These are phyloP conservation scores for Caenorhabditis zanzibari DNA, from an alignment of 2,888 invertebrate genomes.

Conservation along the genomic window DNA sequence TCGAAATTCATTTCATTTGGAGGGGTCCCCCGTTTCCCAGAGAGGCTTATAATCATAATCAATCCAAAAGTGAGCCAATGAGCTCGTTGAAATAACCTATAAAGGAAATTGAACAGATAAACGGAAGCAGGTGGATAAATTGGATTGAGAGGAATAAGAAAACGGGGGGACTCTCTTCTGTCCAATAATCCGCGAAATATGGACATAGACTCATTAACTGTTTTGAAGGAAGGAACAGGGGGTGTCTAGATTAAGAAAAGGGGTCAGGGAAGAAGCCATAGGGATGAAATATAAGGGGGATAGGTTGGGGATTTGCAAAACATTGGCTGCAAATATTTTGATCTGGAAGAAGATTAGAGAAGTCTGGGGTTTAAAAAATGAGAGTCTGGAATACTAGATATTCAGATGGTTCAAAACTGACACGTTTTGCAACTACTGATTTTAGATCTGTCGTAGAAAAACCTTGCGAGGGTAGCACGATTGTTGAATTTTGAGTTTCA, in stretches of 20 bases:
- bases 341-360: background rate
- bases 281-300: background rate
- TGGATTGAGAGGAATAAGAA: background rate
- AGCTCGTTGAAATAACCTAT: conserved; percentile 32
- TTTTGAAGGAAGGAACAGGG: conserved; percentile 12
- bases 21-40: background rate
- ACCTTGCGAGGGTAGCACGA: too few species aligned
- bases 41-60: conserved; percentile 24
- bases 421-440: too few species aligned
- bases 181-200: conserved; percentile 10
- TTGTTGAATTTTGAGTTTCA: too few species aligned
- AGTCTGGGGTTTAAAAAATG: too few species aligned
- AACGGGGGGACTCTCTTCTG: background rate
- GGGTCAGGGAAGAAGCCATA: conserved; percentile 1
- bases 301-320: conserved; percentile 1
- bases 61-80: conserved; percentile 5
- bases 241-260: conserved; percentile 1
- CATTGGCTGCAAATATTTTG: background rate
- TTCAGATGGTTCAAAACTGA: too few species aligned
- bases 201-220: conserved; percentile 41
- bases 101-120: conserved; percentile 48
- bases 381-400: too few species aligned
- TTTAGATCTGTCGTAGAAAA: too few species aligned
- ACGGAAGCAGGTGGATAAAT: conserved; percentile 22
- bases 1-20: background rate